Conservation (phyloP, 2,888 invertebrate genomes). For the Choristoneura rosaceana region DNA sequence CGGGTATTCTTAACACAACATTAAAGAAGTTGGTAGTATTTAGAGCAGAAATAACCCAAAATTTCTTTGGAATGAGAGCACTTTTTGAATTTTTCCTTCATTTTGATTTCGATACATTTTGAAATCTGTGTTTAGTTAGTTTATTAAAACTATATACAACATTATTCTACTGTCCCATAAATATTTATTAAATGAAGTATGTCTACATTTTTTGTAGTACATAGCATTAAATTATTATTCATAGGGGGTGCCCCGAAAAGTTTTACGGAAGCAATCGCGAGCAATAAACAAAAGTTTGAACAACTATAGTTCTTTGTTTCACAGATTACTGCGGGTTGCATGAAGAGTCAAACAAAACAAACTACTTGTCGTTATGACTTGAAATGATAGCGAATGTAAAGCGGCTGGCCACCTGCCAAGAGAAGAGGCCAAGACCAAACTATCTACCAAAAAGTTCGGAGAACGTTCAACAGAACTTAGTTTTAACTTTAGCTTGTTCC, state of each 20-base stretch:
- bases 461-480: not conserved
- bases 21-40: too few relatives aligned
- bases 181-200: not conserved
- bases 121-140: not conserved
- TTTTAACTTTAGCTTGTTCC: not conserved
- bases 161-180: not conserved
- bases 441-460: not conserved
- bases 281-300: not conserved
- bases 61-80: too few relatives aligned
- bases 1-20: too few relatives aligned
- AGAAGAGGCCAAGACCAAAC: slow-evolving; percentile 3
- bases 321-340: slow-evolving; percentile 2
- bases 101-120: too few relatives aligned
- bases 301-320: not conserved
- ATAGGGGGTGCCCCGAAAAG: not conserved
- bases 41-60: too few relatives aligned
- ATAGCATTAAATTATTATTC: not conserved
- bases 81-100: too few relatives aligned
- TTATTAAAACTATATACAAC: not conserved
- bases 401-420: not conserved
- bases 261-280: not conserved
- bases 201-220: not conserved
- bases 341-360: not conserved
- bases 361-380: slow-evolving; percentile 1
- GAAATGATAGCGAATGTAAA: slow-evolving; percentile 6